Evolutionary conservation across 1,140 invertebrate species (phyloP).

Genomic region (Spodoptera litura): DNA sequence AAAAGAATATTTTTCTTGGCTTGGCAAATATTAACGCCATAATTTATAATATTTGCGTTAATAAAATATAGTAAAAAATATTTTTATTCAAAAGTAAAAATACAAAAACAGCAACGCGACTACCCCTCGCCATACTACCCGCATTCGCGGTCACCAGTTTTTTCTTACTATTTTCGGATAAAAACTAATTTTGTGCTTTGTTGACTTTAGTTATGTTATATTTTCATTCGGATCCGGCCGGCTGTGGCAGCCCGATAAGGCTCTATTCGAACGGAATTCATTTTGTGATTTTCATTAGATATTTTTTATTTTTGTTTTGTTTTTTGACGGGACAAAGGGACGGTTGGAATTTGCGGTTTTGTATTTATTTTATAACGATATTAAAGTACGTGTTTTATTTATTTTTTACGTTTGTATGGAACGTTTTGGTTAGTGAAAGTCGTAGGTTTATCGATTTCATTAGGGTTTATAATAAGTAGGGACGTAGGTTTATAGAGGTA

Average conservation of each 20-base stretch:
- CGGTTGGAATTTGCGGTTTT: constrained; percentile 8
- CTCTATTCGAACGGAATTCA: constrained; percentile 38
- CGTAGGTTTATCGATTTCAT: too few species aligned
- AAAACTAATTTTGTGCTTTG: constrained; percentile 80
- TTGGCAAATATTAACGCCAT: too few species aligned
- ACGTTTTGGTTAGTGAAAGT: too few species aligned
- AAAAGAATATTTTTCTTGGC: too few species aligned
- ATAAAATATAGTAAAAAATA: neutral
- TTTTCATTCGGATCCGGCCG: constrained; percentile 67
- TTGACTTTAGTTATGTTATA: constrained; percentile 72
- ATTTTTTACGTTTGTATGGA: too few species aligned
- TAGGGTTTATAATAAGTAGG: too few species aligned
- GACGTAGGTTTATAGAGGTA: too few species aligned
- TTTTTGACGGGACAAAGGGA: neutral
- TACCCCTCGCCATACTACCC: constrained; percentile 32
- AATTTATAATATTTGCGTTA: too few species aligned
- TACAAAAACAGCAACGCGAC: constrained; percentile 48
- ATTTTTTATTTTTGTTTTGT: constrained; percentile 32
- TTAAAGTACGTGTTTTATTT: too few species aligned
- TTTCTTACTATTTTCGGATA: constrained; percentile 68
- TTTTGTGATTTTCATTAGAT: constrained; percentile 48
- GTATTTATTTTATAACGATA: neutral
- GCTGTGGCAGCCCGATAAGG: constrained; percentile 63
- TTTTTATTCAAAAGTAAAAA: constrained; percentile 5
- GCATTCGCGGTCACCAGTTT: constrained; percentile 61